Evolutionary conservation across 2,797 vertebrate genomes (phyloP), one percentile per base, ranked within the genome.

Genomic region (Champsocephalus gunnari): DNA sequence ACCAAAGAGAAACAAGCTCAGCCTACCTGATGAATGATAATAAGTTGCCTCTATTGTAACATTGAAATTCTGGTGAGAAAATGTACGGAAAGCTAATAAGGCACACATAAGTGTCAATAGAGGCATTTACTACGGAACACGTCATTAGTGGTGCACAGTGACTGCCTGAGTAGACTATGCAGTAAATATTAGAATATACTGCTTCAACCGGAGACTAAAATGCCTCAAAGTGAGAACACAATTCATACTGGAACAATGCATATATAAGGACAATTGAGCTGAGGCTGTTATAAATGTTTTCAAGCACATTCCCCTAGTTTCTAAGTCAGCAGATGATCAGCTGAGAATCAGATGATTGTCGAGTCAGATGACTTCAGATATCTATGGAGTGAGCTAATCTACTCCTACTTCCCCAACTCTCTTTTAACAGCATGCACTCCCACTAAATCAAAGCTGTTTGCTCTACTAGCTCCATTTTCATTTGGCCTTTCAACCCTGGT

Each of bases 311-410:
- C 69, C 62, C 71, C 63, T 69, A 72, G 74, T 83, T 76, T 87
- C 68, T 43, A 73, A 21, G 90, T 91, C 90, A 93, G 87, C 90
- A 88, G 90, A 79, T 65, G 73, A 86, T 92, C 93, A 93, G 90
- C 90, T 93, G 91, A 92, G 87, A 66, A 87, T 90, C 89, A 92
- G 90, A 90, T 93, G 92, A 89, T 87, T 57, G 81, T 85, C 75
- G 67, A 81, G 84, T 92, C 92, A 92, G 84, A 90, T 90, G 90
- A 92, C 87, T 86, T 82, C 60, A 89, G 64, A 75, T 45, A 14
- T 74, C 62, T 55, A 7, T 21, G 43, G 41, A 51, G 65, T 79
- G 69, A 77, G 55, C 61, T 69, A 64, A 80, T 71, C 78, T 53
- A 48, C 28, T 17, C 48, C 48, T 17, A 43, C 57, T 43, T 56